Conservation (phyloP, 2,113 vertebrate species). For the Ivindomyrus marchei region DNA sequence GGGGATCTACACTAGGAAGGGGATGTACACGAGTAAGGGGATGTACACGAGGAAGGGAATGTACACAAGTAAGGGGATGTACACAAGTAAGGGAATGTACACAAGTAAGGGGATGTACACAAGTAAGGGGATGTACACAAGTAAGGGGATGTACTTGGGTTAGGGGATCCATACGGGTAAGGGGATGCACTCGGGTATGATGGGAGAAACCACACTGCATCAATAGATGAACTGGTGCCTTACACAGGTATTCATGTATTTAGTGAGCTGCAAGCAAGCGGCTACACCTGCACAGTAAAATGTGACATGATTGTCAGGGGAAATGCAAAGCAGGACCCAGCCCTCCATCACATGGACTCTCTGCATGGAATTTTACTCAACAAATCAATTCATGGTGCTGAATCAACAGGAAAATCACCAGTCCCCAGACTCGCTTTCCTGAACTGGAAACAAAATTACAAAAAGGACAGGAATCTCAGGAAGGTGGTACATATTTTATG, state of each 20-base stretch:
- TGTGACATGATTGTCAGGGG: not conserved
- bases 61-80: no score
- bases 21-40: no score
- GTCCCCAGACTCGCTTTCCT: not conserved
- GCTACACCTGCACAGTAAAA: not conserved
- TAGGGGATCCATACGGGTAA: not conserved
- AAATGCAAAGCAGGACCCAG: not conserved
- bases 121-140: not conserved
- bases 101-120: not conserved
- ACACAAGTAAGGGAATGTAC: no score
- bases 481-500: not conserved
- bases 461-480: not conserved
- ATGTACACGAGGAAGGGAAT: no score
- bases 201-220: not conserved
- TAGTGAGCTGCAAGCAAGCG: not conserved
- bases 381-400: not conserved
- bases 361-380: not conserved
- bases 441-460: not conserved
- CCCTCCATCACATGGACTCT: not conserved
- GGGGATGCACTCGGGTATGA: not conserved
- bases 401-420: not conserved
- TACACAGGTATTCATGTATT: not conserved
- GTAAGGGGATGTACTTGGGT: not conserved
- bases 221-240: not conserved
- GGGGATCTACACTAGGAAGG: not conserved